Evolutionary conservation across 2,888 invertebrate species (phyloP).

Genomic region (Allygus modestus): DNA sequence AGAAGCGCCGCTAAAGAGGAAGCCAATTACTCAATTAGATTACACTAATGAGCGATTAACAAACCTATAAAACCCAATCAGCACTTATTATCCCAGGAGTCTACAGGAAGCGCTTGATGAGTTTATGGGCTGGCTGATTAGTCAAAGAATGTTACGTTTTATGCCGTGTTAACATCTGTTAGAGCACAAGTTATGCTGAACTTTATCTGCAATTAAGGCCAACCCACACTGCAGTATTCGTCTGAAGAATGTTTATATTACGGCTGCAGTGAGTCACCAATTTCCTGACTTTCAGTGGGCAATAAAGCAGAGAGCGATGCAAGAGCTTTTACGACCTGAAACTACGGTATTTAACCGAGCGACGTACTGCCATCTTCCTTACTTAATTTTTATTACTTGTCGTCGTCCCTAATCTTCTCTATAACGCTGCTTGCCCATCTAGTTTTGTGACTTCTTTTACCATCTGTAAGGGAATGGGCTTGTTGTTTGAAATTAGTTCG

Average conservation of each 20-base stretch:
- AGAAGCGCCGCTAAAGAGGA: not conserved
- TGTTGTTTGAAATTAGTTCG: not conserved
- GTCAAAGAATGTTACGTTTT: not conserved
- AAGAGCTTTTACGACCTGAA: not conserved
- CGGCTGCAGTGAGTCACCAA: not conserved
- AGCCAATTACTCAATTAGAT: conserved; percentile 22
- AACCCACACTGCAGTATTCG: not conserved
- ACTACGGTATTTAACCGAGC: conserved; percentile 36
- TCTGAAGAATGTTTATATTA: conserved; percentile 9
- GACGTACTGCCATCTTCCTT: conserved; percentile 28
- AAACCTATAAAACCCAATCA: conserved; percentile 31
- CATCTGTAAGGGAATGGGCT: not conserved
- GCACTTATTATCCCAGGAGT: not conserved
- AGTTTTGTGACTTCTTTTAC: conserved; percentile 3
- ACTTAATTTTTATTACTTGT: conserved; percentile 38
- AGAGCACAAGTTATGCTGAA: not conserved
- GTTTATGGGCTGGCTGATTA: conserved; percentile 15
- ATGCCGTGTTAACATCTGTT: not conserved
- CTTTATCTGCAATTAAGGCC: not conserved
- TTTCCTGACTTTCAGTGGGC: not conserved
- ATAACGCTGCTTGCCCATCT: not conserved
- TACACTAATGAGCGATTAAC: conserved; percentile 15
- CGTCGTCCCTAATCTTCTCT: not conserved
- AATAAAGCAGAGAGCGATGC: not conserved
- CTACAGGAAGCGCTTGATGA: conserved; percentile 19